phyloP scores from a whole-genome alignment of 2,888 invertebrate genomes.

The Tolmerus cingulatus region DNA sequence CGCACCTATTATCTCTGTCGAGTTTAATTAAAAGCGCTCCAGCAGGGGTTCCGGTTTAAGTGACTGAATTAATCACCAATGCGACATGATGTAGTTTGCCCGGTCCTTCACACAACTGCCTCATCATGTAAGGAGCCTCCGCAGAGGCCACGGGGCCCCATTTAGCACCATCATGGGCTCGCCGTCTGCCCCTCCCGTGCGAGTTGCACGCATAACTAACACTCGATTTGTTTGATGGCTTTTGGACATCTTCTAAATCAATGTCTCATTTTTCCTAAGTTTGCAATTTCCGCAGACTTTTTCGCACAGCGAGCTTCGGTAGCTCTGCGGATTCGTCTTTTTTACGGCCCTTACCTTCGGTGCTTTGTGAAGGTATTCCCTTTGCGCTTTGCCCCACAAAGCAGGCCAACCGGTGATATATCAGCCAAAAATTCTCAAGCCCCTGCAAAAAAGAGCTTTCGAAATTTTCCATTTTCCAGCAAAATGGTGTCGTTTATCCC shows the following conservation, averaged over 20 bases:
- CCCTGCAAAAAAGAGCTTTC: not conserved
- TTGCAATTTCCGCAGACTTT: conserved; percentile 43
- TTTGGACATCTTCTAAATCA: conserved; percentile 52
- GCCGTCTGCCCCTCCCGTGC: conserved; percentile 45
- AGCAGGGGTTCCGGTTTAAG: not conserved
- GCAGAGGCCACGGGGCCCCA: not conserved
- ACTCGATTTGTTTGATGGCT: conserved; percentile 51
- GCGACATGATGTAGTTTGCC: not conserved
- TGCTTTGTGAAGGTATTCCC: not conserved
- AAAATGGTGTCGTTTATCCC: conserved; percentile 27
- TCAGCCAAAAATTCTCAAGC: conserved; percentile 4
- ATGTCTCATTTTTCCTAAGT: conserved; percentile 51
- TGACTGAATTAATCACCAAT: not conserved
- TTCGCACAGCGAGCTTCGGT: not conserved
- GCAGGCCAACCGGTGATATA: not conserved
- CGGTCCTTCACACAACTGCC: not conserved
- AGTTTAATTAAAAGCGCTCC: not conserved
- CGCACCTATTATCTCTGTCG: not conserved
- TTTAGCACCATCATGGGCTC: conserved; percentile 21
- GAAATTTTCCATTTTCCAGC: conserved; percentile 1
- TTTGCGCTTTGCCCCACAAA: not conserved
- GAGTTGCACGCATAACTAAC: conserved; percentile 51
- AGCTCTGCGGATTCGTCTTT: not conserved
- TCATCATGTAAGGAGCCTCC: not conserved
- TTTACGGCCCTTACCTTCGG: conserved; percentile 10